Percentiles rank a stretch among this genome's conserved stretches.
phyloP scores from a whole-genome alignment of 2,797 vertebrate genomes.

The Cheirogaleus major region DNA sequence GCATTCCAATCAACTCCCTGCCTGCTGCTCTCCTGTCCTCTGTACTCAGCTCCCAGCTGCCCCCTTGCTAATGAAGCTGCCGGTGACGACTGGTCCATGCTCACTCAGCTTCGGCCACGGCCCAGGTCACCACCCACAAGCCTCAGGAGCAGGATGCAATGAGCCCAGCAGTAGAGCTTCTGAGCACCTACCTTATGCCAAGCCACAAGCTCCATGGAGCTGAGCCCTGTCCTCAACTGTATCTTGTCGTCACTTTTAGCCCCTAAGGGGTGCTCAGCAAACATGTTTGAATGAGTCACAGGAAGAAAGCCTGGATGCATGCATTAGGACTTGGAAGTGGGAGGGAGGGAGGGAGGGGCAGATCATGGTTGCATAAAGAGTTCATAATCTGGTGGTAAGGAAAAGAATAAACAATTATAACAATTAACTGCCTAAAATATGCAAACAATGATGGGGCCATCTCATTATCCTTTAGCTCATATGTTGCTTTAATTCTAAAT shows the following conservation, averaged over 20 bases:
- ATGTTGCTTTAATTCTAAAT: neutral
- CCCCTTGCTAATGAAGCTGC: neutral
- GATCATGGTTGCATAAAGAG: neutral
- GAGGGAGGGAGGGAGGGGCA: too few species aligned
- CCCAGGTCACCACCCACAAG: neutral
- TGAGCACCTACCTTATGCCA: fast-evolving
- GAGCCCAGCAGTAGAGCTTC: neutral
- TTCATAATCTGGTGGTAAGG: neutral
- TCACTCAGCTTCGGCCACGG: neutral
- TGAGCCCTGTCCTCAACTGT: neutral
- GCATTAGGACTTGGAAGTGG: neutral
- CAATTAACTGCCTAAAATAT: neutral
- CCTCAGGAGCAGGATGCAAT: neutral
- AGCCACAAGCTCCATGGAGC: neutral
- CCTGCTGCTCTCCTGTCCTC: neutral
- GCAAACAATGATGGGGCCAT: fast-evolving
- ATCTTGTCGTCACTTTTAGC: neutral
- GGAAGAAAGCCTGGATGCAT: neutral
- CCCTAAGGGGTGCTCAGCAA: too few species aligned
- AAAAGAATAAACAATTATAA: neutral
- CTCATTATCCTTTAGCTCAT: neutral
- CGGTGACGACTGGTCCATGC: fast-evolving
- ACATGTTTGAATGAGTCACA: neutral
- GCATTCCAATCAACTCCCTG: neutral
- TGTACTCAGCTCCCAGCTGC: neutral